Base-by-base conservation (phyloP, 2,113 vertebrate species). In the Corynorhinus townsendii region DNA sequence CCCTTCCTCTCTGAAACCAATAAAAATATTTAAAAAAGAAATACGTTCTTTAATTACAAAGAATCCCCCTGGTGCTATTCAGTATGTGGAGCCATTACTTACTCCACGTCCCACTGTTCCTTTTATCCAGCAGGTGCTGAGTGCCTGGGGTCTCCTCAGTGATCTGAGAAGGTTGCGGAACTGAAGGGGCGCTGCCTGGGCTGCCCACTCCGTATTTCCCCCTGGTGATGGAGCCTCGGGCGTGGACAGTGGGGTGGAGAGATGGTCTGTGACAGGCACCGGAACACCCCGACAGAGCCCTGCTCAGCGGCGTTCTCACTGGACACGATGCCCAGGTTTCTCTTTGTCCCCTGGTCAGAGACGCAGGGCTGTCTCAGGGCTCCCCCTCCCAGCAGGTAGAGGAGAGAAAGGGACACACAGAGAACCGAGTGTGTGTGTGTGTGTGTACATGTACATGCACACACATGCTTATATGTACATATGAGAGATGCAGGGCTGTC, bases 201-300 rank as follows among this genome's bases (percentile, higher is more conserved):
- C 7, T 2, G 19, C 30, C 5, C 4, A 4, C 22, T 64, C 4
- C 0, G 0, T 9, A 49, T 3, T 35, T 56, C 24, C 33, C 38
- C 54, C 45, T 33, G 33, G 54, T 26, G 33, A 89, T 9, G n/a
- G 5, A 33, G 24, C 24, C 12, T 43, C 43, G 6, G 43, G 43
- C 43, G 15, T 16, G 49, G 49, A 49, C 49, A 49, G 49, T 16
- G 49, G 49, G 49, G 4, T 16, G 49, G 15, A 49, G 49, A 7
- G 49, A 49, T 49, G 68, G 22, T 5, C 82, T 52, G 22, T 15
- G 17, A 15, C 4, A 22, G 45, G 24, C 30, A 40, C 3, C 9
- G 0, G 11, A 43, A 35, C 26, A 11, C 1, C 30, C 1, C 3
- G 5, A 5, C n/a, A 28, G 1, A 69, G 22, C 26, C 20, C 30